phyloP scores from a whole-genome alignment of 2,113 vertebrate genomes.

The Cepphus grylle region DNA sequence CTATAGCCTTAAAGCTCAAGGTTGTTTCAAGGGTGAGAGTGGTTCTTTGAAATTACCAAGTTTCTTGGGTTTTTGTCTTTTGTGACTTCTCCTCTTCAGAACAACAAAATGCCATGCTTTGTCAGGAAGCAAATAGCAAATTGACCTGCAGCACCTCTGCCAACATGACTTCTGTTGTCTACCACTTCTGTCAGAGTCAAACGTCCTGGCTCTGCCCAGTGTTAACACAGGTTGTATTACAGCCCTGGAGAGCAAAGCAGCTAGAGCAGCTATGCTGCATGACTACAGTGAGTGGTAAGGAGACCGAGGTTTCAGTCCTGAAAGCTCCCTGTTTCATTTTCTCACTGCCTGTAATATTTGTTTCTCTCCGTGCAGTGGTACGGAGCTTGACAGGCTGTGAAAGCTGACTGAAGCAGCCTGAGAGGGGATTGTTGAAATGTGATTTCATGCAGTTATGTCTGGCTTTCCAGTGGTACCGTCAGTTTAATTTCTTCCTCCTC shows the following conservation, averaged over 20 bases:
- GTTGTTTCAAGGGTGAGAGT: neutral
- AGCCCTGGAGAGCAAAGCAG: neutral
- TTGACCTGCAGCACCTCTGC: neutral
- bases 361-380: neutral
- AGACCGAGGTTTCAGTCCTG: neutral
- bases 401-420: neutral
- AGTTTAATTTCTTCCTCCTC: neutral
- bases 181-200: neutral
- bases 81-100: neutral
- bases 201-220: neutral
- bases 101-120: neutral
- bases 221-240: neutral
- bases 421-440: neutral
- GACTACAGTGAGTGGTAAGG: neutral
- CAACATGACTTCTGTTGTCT: neutral
- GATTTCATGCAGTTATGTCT: neutral
- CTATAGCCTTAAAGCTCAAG: neutral
- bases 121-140: neutral
- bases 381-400: neutral
- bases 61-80: neutral
- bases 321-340: neutral
- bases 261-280: neutral
- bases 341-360: neutral
- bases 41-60: neutral
- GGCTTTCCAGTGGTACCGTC: neutral